Evolutionary conservation across 2,113 vertebrate species (phyloP), one percentile per base, ranked within the genome.

Genomic region (Proteles cristata): DNA sequence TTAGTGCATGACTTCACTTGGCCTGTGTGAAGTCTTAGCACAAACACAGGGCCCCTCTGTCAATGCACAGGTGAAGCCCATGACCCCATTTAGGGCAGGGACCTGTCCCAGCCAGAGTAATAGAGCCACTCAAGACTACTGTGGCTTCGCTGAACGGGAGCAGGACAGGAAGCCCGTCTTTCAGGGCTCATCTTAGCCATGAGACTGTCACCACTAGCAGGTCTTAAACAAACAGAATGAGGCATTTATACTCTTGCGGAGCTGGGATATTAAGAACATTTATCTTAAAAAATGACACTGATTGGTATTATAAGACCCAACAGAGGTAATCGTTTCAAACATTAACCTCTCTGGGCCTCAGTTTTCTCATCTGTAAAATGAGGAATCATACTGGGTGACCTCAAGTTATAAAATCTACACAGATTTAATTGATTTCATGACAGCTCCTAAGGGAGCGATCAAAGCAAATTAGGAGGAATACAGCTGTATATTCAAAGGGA

Each of bases 361-460:
- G 98, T 98, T 96, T 98, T 80, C 97, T 97, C 95, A 96, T 98
- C 97, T 97, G 98, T 97, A 98, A 98, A 97, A 98, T 97, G 96
- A 95, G 96, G 94, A 93, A 74, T 94, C 95, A 95, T 33, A 96
- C 93, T 94, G 96, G 77, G 91, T 96, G 96, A 97, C 97, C 91
- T 73, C 45, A 0, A 95, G 95, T 91, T 88, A 94, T 96, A 90
- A 93, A 96, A 96, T 48, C 96, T 91, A 92, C 80, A 15, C 80
- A 12, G 61, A 94, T 94, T 61, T 95, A 95, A 96, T 85, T 97
- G 97, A 95, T 96, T 96, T 81, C 25, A 3, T 93, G 93, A 95
- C 90, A 96, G 92, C 96, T 95, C 95, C 97, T 53, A 11, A 93
- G 94, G 97, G 97, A 96, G 90, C 4, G 0, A 96, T 96, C 95